These are phyloP conservation scores for Tylochromis polylepis DNA, from an alignment of 2,113 vertebrate species.

Conservation along the genomic window DNA sequence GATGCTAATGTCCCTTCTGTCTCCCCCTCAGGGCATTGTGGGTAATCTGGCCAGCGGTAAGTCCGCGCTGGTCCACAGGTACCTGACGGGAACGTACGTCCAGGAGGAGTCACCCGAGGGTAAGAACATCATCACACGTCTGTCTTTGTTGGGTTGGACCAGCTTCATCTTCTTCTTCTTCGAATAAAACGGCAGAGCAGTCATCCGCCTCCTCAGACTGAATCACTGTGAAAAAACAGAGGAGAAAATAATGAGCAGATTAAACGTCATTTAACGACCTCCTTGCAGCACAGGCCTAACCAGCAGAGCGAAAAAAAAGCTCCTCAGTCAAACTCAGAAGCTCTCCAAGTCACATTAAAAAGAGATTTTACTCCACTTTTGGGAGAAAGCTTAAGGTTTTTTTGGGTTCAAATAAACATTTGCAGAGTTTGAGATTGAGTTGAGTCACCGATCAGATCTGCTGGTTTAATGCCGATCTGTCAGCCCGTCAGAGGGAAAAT, in stretches of 20 bases:
- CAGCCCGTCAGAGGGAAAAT: not conserved
- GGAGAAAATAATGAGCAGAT: not conserved
- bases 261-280: not conserved
- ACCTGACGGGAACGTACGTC: conserved; percentile 95
- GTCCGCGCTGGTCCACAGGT: conserved; percentile 94
- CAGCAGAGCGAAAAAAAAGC: not conserved
- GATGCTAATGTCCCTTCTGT: not conserved
- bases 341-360: not conserved
- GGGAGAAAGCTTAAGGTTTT: not conserved
- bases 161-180: not conserved
- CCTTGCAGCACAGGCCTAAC: not conserved
- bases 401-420: not conserved
- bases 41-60: conserved; percentile 97
- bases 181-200: not conserved
- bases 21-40: conserved; percentile 86
- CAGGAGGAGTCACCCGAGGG: conserved; percentile 98
- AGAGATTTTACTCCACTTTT: not conserved
- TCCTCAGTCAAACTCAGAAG: not conserved
- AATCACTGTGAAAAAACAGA: not conserved
- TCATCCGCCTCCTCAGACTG: not conserved
- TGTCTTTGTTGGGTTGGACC: not conserved
- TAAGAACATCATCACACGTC: conserved; percentile 46
- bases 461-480: not conserved
- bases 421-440: not conserved
- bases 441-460: not conserved